Base-by-base conservation (phyloP, 2,797 vertebrate species). In the Pipistrellus kuhlii region DNA sequence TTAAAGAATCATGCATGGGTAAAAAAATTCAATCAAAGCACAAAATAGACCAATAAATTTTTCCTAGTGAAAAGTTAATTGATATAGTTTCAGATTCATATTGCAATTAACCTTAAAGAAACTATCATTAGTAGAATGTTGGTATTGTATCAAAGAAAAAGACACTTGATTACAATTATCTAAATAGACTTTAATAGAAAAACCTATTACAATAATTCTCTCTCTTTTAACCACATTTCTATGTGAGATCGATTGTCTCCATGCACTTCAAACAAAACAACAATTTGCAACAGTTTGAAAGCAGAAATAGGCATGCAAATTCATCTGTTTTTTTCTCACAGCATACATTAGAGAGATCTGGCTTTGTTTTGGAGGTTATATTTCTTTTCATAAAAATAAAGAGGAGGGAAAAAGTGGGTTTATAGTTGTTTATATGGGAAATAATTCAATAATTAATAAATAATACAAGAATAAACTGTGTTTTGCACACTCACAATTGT, bases 311-410 rank as follows among this genome's bases (percentile, higher is more conserved):
- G 15, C 27, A 53, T 9, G 7, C 77, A 85, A 77, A 82, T 27
- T 51, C 68, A 85, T 32, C 38, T 81, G 25, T 93, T 89, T 85
- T 85, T 35, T 68, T 82, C 3, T 48, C 57, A 82, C 68, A 17
- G 57, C 3, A 62, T 30, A 73, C 18, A 78, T 87, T 75, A 90
- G 86, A 86, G 41, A 83, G 27, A 51, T 17, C 80, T 23, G 82
- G 18, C 13, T 78, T 86, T 83, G 23, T 27, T 77, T 89, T 57
- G 5, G 25, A 90, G 59, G 80, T 59, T 71, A 88, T 9, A 81
- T 5, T 51, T 59, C 4, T 76, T 95, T 76, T 72, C 72, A 51
- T 88, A 84, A 94, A 93, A 81, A 71, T 41, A 41, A 30, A 71
- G 4, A 44, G 41, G 27, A 46, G 4, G 41, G 71, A 7, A 73